These are phyloP conservation scores for Lithophane semibrunnea DNA, from an alignment of 2,888 invertebrate species.

Conservation along the genomic window DNA sequence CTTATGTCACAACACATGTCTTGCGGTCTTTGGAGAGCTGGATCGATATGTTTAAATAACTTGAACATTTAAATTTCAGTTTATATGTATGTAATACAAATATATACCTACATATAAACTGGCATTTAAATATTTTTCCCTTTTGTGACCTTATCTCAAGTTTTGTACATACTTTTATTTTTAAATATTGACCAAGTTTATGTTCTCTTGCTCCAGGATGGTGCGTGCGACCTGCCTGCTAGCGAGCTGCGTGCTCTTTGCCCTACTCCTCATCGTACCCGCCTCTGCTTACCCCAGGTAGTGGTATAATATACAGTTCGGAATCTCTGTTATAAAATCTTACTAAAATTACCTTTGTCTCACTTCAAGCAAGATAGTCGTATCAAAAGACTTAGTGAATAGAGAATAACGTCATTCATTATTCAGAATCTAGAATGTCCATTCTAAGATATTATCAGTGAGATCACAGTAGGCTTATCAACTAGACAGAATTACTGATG, in stretches of 20 bases:
- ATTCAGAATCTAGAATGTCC: background rate
- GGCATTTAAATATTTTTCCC: background rate
- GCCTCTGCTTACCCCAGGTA: slow-evolving; percentile 87
- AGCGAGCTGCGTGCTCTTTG: slow-evolving; percentile 84
- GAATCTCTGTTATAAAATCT: background rate
- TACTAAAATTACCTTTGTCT: background rate
- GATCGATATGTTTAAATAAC: background rate
- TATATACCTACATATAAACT: background rate
- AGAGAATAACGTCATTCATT: background rate
- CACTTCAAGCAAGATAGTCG: background rate
- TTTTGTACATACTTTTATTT: background rate
- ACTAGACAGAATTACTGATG: background rate
- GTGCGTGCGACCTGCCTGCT: slow-evolving; percentile 84
- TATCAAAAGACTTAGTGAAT: no score
- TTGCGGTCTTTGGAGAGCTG: background rate
- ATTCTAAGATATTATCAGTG: background rate
- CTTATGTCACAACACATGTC: background rate
- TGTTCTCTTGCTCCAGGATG: slow-evolving; percentile 81
- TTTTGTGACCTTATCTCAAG: no score
- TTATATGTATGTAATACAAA: background rate
- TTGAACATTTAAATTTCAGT: background rate
- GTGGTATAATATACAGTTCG: slow-evolving; percentile 74
- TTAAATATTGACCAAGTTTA: background rate
- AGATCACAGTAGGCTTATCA: background rate
- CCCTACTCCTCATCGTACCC: slow-evolving; percentile 82